These are phyloP conservation scores for Brachionus paranguensis DNA, from an alignment of 1,140 invertebrate genomes.

Conservation along the genomic window DNA sequence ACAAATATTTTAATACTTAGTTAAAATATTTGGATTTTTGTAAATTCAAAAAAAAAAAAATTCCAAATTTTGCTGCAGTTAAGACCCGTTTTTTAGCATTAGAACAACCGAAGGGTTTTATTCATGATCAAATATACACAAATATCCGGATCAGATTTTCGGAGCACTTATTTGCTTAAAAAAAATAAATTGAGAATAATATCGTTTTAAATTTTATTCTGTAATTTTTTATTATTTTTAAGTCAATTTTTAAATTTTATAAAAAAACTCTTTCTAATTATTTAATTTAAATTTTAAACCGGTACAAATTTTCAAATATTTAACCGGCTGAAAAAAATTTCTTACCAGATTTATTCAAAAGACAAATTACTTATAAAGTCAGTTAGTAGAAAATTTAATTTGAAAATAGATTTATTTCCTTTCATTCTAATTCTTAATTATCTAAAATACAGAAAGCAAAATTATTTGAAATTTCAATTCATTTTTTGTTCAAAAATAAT, in stretches of 20 bases:
- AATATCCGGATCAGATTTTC: too few species aligned
- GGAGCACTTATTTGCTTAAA: background rate
- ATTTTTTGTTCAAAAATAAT: background rate
- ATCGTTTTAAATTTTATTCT: too few species aligned
- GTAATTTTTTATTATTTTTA: background rate
- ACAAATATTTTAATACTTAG: constrained; percentile 26
- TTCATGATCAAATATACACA: too few species aligned
- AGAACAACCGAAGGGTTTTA: too few species aligned
- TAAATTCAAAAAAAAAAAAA: background rate
- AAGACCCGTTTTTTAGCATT: background rate
- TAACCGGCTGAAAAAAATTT: too few species aligned
- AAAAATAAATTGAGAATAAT: background rate
- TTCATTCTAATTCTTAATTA: background rate
- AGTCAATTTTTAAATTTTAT: background rate
- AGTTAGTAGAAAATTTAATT: too few species aligned
- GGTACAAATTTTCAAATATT: background rate
- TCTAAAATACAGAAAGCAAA: background rate
- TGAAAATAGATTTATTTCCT: background rate
- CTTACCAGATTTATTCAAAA: too few species aligned
- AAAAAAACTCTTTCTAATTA: background rate
- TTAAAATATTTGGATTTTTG: constrained; percentile 7
- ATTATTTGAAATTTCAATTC: background rate
- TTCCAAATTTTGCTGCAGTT: background rate
- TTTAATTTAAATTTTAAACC: background rate
- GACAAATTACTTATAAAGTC: too few species aligned